Percentiles rank a stretch among this genome's conserved stretches.
Evolutionary conservation across 1,140 invertebrate species (phyloP).

Genomic region (Diorhabda carinulata): DNA sequence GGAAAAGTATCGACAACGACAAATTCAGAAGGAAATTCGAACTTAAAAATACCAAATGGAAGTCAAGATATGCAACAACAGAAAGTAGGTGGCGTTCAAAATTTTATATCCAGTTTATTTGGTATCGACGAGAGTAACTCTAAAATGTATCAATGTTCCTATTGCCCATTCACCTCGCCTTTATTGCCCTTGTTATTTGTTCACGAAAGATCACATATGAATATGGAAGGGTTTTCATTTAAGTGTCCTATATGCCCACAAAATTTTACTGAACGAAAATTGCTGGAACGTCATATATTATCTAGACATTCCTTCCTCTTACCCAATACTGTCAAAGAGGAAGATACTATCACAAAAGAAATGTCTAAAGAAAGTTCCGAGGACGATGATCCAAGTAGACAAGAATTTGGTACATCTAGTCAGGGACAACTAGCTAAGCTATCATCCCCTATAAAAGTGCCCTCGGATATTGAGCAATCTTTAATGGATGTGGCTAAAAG

Average conservation of each 20-base stretch:
- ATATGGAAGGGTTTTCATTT: slow-evolving; percentile 36
- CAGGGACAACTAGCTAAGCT: slow-evolving; percentile 47
- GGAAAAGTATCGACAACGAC: slow-evolving; percentile 28
- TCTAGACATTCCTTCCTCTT: slow-evolving; percentile 58
- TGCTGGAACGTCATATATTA: slow-evolving; percentile 59
- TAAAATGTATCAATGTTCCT: slow-evolving; percentile 82
- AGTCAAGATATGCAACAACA: slow-evolving; percentile 45
- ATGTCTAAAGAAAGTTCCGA: slow-evolving; percentile 35
- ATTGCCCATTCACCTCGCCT: slow-evolving; percentile 84
- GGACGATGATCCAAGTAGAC: slow-evolving; percentile 41
- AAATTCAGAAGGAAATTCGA: slow-evolving; percentile 49
- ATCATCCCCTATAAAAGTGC: slow-evolving; percentile 44
- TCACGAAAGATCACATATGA: slow-evolving; percentile 78
- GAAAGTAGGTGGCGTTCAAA: slow-evolving; percentile 49
- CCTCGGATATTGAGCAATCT: slow-evolving; percentile 50
- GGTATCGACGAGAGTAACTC: slow-evolving; percentile 52
- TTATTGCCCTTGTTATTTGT: slow-evolving; percentile 85
- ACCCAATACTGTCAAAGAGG: slow-evolving; percentile 49
- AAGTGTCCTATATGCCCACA: slow-evolving; percentile 62
- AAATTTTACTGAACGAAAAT: slow-evolving; percentile 53
- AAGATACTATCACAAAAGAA: slow-evolving; percentile 38
- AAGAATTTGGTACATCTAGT: slow-evolving; percentile 41
- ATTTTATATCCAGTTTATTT: slow-evolving; percentile 58
- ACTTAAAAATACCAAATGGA: slow-evolving; percentile 60
- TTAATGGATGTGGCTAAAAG: slow-evolving; percentile 55